Percentiles rank a stretch among this genome's conserved stretches.
These are phyloP conservation scores for Periparus ater DNA, from an alignment of 2,797 vertebrate genomes.

Conservation along the genomic window DNA sequence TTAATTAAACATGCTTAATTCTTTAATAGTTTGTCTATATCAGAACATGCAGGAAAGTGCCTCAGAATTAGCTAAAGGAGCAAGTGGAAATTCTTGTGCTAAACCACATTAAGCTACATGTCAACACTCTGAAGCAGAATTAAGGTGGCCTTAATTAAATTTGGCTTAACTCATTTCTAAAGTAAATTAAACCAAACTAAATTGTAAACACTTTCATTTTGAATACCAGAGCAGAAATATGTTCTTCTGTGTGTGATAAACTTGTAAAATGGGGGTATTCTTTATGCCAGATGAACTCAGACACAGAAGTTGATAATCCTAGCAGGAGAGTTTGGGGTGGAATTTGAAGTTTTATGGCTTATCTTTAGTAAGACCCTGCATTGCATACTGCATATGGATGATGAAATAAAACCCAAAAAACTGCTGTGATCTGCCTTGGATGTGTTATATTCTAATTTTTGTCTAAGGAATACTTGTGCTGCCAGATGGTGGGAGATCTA, in stretches of 20 bases:
- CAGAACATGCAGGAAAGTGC: background rate
- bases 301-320: background rate
- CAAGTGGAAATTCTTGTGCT: slow-evolving; percentile 38
- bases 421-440: background rate
- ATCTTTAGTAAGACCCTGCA: background rate
- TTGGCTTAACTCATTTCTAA: slow-evolving; percentile 60
- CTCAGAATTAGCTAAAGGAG: slow-evolving; percentile 29
- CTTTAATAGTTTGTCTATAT: slow-evolving; percentile 15
- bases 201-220: slow-evolving; percentile 35
- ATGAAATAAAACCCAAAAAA: background rate
- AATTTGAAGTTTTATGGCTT: background rate
- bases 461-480: background rate
- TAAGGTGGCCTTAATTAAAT: slow-evolving; percentile 61
- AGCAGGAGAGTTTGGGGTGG: background rate
- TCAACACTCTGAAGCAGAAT: slow-evolving; percentile 52
- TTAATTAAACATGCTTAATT: slow-evolving; percentile 43
- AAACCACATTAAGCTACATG: slow-evolving; percentile 54
- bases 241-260: background rate
- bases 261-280: background rate
- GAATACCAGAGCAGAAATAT: background rate
- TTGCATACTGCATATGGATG: background rate
- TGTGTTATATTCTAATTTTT: background rate
- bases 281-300: background rate
- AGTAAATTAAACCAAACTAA: slow-evolving; percentile 51
- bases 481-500: background rate